Evolutionary conservation across 2,113 vertebrate genomes (phyloP).

Genomic region (Notothenia rossii): DNA sequence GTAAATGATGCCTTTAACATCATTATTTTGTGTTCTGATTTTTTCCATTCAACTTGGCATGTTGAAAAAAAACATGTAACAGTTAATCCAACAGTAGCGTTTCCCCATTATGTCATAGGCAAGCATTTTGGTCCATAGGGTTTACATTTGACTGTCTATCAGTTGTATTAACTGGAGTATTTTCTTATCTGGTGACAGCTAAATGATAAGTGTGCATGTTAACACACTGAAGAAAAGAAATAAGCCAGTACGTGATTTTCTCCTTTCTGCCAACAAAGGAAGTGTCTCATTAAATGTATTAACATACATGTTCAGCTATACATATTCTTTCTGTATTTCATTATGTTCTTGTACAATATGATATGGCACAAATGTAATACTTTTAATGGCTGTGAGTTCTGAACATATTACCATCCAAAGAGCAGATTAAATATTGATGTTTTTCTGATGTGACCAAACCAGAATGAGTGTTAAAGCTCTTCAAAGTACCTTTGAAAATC

Average conservation of each 20-base stretch:
- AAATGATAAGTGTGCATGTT: conserved; percentile 61
- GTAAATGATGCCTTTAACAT: conserved; percentile 26
- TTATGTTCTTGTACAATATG: conserved; percentile 80
- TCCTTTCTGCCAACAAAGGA: conserved; percentile 65
- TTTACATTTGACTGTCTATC: not conserved
- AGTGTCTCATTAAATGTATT: conserved; percentile 75
- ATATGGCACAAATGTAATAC: conserved; percentile 72
- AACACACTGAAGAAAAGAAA: conserved; percentile 68
- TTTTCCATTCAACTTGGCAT: conserved; percentile 14
- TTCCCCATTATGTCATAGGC: conserved; percentile 1
- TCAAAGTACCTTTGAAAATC: conserved; percentile 53
- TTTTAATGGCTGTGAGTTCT: conserved; percentile 75
- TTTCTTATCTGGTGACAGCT: conserved; percentile 16
- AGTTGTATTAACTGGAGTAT: conserved; percentile 11
- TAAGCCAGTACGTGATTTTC: conserved; percentile 55
- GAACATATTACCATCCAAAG: conserved; percentile 71
- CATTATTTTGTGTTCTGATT: conserved; percentile 17
- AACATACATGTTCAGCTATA: conserved; percentile 75
- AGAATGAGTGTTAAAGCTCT: conserved; percentile 30
- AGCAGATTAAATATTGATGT: conserved; percentile 58
- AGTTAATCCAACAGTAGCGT: conserved; percentile 2
- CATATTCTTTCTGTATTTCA: conserved; percentile 80
- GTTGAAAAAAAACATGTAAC: conserved; percentile 1
- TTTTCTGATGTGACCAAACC: conserved; percentile 46
- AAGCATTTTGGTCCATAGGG: not conserved